Percentiles rank a stretch among this genome's conserved stretches.
phyloP scores from a whole-genome alignment of 2,888 invertebrate genomes.

The Calephelis perditalis region DNA sequence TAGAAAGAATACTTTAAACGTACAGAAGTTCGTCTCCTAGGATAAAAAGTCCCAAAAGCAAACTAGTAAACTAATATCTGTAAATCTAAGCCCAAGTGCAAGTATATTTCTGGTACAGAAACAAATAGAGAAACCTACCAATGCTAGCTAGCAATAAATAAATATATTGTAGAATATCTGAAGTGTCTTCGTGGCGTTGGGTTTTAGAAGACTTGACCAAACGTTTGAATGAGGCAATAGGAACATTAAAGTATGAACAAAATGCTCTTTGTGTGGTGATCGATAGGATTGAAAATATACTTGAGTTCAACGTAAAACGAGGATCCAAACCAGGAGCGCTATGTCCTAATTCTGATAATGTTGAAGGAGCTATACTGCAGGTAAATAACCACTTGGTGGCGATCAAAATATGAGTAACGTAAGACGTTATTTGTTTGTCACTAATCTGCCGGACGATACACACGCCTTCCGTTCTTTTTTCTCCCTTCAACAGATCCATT shows the following conservation, averaged over 20 bases:
- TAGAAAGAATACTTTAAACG: too few relatives aligned
- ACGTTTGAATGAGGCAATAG: slow-evolving; percentile 50
- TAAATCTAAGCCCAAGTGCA: too few relatives aligned
- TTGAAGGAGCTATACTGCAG: slow-evolving; percentile 55
- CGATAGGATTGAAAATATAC: slow-evolving; percentile 47
- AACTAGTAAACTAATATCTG: too few relatives aligned
- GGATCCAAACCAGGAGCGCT: slow-evolving; percentile 52
- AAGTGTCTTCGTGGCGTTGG: slow-evolving; percentile 66
- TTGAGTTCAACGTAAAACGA: slow-evolving; percentile 40
- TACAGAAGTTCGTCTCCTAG: too few relatives aligned
- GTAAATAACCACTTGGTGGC: slow-evolving; percentile 31
- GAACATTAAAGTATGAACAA: slow-evolving; percentile 49
- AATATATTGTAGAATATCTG: slow-evolving; percentile 48
- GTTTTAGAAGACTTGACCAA: slow-evolving; percentile 56
- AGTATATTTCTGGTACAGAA: too few relatives aligned
- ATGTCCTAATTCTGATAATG: slow-evolving; percentile 47
- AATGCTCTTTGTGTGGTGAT: slow-evolving; percentile 54
- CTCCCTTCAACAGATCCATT: too few relatives aligned
- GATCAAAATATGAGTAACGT: too few relatives aligned
- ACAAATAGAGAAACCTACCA: too few relatives aligned
- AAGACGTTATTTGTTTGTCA: too few relatives aligned
- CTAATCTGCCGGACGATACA: too few relatives aligned
- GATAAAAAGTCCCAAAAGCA: too few relatives aligned
- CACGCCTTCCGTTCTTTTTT: too few relatives aligned
- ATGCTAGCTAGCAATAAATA: neutral